These are phyloP conservation scores for Echinarachnius parma DNA, from an alignment of 53 echinoderm and acorn worm genomes.

Conservation along the genomic window DNA sequence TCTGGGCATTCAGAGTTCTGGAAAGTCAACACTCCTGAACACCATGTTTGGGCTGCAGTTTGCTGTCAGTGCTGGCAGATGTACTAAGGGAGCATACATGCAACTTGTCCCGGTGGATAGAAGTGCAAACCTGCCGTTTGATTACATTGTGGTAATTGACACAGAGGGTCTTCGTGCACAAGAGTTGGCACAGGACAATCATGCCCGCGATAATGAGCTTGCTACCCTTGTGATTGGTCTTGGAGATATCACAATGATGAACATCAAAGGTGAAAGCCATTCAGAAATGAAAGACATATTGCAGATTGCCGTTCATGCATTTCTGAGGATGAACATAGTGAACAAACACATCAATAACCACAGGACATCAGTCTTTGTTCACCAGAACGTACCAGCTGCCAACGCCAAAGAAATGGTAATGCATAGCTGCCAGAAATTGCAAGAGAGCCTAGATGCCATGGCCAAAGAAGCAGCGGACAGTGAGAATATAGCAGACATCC, in stretches of 20 bases:
- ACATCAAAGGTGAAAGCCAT: conserved; percentile 57
- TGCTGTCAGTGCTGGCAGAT: no score
- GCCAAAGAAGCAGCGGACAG: conserved; percentile 42
- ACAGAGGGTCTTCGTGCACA: conserved; percentile 53
- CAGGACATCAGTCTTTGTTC: conserved; percentile 50
- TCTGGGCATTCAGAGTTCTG: conserved; percentile 53
- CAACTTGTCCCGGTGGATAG: conserved; percentile 37
- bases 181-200: conserved; percentile 21
- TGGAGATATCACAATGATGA: conserved; percentile 43
- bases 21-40: conserved; percentile 62
- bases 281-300: conserved; percentile 44
- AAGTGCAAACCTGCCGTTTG: conserved; percentile 19
- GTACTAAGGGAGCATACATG: no score
- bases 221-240: conserved; percentile 51
- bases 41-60: no score
- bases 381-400: conserved; percentile 52
- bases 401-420: conserved; percentile 38
- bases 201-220: conserved; percentile 49
- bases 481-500: conserved; percentile 40
- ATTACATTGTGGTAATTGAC: conserved; percentile 51
- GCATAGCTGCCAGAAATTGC: conserved; percentile 23
- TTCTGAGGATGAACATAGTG: conserved; percentile 40
- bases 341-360: conserved; percentile 18
- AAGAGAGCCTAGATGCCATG: conserved; percentile 46
- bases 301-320: conserved; percentile 35